Evolutionary conservation across 2,888 invertebrate species (phyloP).

Genomic region (Hecatera dysodea): DNA sequence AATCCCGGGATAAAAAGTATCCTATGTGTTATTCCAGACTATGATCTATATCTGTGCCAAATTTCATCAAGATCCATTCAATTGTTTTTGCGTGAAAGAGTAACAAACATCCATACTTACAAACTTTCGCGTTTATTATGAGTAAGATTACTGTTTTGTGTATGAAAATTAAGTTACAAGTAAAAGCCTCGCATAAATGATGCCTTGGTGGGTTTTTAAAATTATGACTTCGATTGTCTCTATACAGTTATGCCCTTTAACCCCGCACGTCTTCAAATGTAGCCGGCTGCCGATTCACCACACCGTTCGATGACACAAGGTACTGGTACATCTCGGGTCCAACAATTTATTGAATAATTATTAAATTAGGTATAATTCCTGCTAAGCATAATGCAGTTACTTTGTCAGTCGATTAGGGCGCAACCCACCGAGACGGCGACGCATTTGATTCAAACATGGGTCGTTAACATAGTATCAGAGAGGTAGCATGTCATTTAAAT

Average conservation of each 20-base stretch:
- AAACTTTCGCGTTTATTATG: no score
- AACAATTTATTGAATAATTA: constrained; percentile 5
- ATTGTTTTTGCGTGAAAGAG: no score
- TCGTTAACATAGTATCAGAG: not conserved
- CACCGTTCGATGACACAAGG: not conserved
- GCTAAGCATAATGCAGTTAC: constrained; percentile 5
- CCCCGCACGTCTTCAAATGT: constrained; percentile 23
- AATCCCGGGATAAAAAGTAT: no score
- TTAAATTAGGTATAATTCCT: constrained; percentile 34
- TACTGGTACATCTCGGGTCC: not conserved
- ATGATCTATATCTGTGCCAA: no score
- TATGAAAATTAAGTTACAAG: no score
- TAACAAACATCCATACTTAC: no score
- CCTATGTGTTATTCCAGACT: no score
- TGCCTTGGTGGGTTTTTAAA: no score
- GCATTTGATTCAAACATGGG: constrained; percentile 2
- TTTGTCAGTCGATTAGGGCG: constrained; percentile 40
- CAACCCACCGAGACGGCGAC: constrained; percentile 7
- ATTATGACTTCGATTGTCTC: no score
- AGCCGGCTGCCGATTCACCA: not conserved
- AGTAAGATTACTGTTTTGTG: no score
- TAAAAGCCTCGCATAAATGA: no score
- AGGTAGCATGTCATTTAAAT: not conserved
- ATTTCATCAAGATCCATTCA: no score
- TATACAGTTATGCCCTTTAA: constrained; percentile 24